phyloP scores from a whole-genome alignment of 2,888 invertebrate species.

The Dione vanillae region DNA sequence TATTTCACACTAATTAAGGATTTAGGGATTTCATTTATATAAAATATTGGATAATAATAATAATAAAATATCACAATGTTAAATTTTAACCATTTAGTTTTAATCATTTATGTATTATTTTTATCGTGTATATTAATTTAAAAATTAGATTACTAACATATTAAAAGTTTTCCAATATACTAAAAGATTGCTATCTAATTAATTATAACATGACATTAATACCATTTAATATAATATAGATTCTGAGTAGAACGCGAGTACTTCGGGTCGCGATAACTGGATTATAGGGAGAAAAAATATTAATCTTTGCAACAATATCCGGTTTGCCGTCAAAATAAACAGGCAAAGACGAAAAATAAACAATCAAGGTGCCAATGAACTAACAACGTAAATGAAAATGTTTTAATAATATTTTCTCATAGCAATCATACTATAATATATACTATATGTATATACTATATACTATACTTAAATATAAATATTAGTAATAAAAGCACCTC shows the following conservation, averaged over 20 bases:
- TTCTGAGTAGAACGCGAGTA: background rate
- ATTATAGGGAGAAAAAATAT: slow-evolving; percentile 33
- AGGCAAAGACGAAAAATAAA: slow-evolving; percentile 24
- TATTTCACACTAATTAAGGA: too few relatives aligned
- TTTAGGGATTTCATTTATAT: too few relatives aligned
- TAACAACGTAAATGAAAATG: slow-evolving; percentile 20
- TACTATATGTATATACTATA: too few relatives aligned
- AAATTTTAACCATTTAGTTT: too few relatives aligned
- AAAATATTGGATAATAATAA: too few relatives aligned
- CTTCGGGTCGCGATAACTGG: slow-evolving; percentile 31
- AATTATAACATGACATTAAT: slow-evolving; percentile 5
- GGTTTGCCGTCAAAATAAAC: slow-evolving; percentile 30
- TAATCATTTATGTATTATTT: too few relatives aligned
- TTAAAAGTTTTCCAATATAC: too few relatives aligned
- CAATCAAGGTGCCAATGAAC: background rate
- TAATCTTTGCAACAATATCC: slow-evolving; percentile 37
- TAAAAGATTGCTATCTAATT: background rate
- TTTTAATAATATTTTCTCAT: background rate
- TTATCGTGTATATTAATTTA: too few relatives aligned
- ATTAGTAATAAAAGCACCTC: background rate
- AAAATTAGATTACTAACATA: too few relatives aligned
- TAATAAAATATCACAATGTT: too few relatives aligned
- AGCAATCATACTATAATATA: background rate
- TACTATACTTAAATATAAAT: background rate
- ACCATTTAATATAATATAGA: background rate